Base-by-base conservation (phyloP, 2,888 invertebrate genomes). In the Trichopria drosophilae region DNA sequence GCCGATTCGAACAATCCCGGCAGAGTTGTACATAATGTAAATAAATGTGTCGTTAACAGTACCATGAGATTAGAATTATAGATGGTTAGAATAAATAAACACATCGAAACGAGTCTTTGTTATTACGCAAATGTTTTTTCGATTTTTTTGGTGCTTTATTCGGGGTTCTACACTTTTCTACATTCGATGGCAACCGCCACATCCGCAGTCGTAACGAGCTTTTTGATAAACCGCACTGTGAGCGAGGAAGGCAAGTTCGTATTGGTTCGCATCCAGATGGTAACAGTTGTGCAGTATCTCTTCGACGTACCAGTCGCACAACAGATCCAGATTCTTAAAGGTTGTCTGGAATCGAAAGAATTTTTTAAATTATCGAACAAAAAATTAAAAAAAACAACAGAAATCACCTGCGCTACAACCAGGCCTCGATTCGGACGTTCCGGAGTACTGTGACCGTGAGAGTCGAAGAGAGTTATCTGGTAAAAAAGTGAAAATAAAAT, bases 161-260 rank as follows among this genome's bases (percentile, higher is more conserved):
- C 20, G 50, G 37, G 19, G 43, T 57, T 28, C 55, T 58, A 9
- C 26, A 9, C 48, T n/a, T n/a, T n/a, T n/a, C n/a, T 45, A 41
- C 60, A 62, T n/a, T 57, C 46, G 41, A 61, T 58, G 16, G 54
- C n/a, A 32, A 41, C 39, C 37, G 36, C 35, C 58, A 48, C 59
- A 56, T 37, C 28, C 35, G 18, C 52, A 55, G 16, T 41, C 23
- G n/a, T 7, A 20, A 28, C 48, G n/a, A n/a, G n/a, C n/a, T n/a
- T n/a, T n/a, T n/a, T n/a, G n/a, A n/a, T n/a, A n/a, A n/a, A n/a
- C n/a, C n/a, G n/a, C n/a, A n/a, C n/a, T n/a, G n/a, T n/a, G n/a
- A n/a, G n/a, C n/a, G n/a, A 81, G 67, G 61, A 79, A 79, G 24
- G 80, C 77, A 43, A 81, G 64, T 65, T 80, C 80, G 55, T 80